A percentile compares a stretch with the other conserved stretches of the same genome.
Conservation (phyloP, 2,888 invertebrate genomes). For the Formica aserva region DNA sequence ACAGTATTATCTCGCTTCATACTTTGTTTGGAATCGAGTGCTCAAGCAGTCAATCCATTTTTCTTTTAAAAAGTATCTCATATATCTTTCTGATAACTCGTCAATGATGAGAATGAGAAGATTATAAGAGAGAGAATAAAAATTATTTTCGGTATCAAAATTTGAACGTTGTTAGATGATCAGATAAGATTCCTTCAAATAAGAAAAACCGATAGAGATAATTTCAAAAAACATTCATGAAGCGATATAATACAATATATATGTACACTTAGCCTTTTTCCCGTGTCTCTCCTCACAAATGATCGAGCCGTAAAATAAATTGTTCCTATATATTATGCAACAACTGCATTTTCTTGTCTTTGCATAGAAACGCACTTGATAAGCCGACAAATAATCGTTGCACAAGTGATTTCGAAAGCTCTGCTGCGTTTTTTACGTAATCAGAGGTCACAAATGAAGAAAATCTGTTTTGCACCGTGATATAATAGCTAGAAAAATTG, state of each 20-base stretch:
- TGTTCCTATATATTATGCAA: slow-evolving; percentile 15
- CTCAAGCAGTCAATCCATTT: neutral
- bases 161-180: neutral
- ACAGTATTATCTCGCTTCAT: neutral
- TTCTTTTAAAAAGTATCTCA: neutral
- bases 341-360: slow-evolving; percentile 22
- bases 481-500: neutral
- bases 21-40: neutral
- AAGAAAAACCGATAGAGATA: neutral
- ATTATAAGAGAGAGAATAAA: neutral
- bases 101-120: neutral
- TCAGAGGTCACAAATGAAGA: neutral
- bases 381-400: slow-evolving; percentile 49
- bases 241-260: neutral
- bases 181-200: neutral
- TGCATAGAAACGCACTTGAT: slow-evolving; percentile 39
- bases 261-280: neutral
- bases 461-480: neutral
- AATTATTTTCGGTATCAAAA: neutral
- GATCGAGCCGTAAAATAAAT: neutral
- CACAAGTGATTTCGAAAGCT: slow-evolving; percentile 57
- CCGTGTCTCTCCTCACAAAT: neutral
- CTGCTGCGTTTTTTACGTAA: slow-evolving; percentile 12
- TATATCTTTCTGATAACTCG: neutral
- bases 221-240: neutral